Percentiles rank a stretch among this genome's conserved stretches.
Evolutionary conservation across 2,888 invertebrate species (phyloP).

Genomic region (Lycaena phlaeas): DNA sequence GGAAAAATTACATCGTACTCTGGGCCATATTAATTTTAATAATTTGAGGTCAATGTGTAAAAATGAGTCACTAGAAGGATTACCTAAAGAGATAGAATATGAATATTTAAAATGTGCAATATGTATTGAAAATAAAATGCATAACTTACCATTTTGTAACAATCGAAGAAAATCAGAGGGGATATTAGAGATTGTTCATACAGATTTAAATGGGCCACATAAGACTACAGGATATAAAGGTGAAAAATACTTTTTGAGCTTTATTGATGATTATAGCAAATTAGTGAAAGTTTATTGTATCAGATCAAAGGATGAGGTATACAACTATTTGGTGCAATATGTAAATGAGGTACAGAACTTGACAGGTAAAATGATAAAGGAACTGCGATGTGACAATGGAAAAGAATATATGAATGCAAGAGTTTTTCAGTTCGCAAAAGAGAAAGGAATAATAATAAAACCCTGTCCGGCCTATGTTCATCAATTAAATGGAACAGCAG

Average conservation of each 20-base stretch:
- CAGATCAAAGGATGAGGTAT: slow-evolving; percentile 16
- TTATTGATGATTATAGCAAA: slow-evolving; percentile 14
- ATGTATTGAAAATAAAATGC: slow-evolving; percentile 20
- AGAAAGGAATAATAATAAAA: slow-evolving; percentile 15
- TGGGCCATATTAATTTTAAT: background rate
- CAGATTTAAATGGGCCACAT: slow-evolving; percentile 19
- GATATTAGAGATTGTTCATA: slow-evolving; percentile 19
- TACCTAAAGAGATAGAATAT: slow-evolving; percentile 3
- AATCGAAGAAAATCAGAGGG: slow-evolving; percentile 15
- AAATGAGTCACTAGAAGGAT: slow-evolving; percentile 7
- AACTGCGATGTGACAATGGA: slow-evolving; percentile 15
- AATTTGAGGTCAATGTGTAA: background rate
- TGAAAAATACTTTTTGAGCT: slow-evolving; percentile 15
- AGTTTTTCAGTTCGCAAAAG: slow-evolving; percentile 11
- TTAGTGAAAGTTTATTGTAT: slow-evolving; percentile 19
- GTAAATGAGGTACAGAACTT: slow-evolving; percentile 19
- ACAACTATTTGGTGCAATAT: slow-evolving; percentile 17
- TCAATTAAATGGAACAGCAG: slow-evolving; percentile 13
- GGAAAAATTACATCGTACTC: too few species aligned
- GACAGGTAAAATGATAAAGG: slow-evolving; percentile 18
- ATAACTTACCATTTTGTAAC: slow-evolving; percentile 20
- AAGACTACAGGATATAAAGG: slow-evolving; percentile 14
- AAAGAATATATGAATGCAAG: slow-evolving; percentile 14
- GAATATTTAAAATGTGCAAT: slow-evolving; percentile 16
- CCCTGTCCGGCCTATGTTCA: slow-evolving; percentile 16